phyloP scores from a whole-genome alignment of 1,140 invertebrate species.

The Caerostris darwini region DNA sequence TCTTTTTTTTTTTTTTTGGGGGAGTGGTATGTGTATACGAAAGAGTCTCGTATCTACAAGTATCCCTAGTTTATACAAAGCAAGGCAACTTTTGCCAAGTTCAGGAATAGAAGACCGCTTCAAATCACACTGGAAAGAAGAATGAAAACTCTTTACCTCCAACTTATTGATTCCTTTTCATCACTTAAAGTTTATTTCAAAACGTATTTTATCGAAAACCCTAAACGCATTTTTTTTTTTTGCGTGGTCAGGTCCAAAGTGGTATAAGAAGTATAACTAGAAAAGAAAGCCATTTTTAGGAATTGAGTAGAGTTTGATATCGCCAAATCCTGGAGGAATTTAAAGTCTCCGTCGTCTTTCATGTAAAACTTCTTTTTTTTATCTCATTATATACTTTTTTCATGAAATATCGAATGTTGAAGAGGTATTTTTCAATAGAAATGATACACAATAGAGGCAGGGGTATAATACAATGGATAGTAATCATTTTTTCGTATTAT shows the following conservation, averaged over 20 bases:
- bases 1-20: neutral
- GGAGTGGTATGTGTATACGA: constrained; percentile 33
- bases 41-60: constrained; percentile 6
- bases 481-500: constrained; percentile 13
- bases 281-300: neutral
- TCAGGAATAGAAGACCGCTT: constrained; percentile 29
- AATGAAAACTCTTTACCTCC: constrained; percentile 55
- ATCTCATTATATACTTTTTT: neutral
- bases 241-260: neutral
- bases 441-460: neutral
- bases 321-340: neutral
- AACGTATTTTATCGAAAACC: constrained; percentile 44
- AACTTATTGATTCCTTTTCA: constrained; percentile 66
- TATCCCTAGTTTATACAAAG: constrained; percentile 28
- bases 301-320: neutral
- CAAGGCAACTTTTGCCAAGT: constrained; percentile 10
- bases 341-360: neutral
- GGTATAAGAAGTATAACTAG: neutral
- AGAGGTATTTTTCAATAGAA: neutral
- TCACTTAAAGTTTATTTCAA: constrained; percentile 66
- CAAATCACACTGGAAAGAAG: constrained; percentile 51
- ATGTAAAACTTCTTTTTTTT: constrained; percentile 1
- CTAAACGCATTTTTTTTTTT: neutral
- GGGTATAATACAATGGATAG: neutral
- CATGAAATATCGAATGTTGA: neutral